These are phyloP conservation scores for Danio jaintianensis DNA, from an alignment of 2,797 vertebrate genomes.

Conservation along the genomic window DNA sequence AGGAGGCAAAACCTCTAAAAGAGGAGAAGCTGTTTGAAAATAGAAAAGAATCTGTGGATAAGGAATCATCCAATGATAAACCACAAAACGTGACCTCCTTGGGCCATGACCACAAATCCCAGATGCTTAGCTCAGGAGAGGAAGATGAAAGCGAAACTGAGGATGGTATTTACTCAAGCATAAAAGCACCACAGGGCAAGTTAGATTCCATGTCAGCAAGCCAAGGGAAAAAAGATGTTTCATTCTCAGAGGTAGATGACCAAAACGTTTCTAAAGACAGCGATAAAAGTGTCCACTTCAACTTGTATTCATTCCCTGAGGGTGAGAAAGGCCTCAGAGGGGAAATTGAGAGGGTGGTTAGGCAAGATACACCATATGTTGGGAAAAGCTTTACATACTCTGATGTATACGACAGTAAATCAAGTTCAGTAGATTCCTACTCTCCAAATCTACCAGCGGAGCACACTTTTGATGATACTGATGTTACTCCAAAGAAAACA, in stretches of 20 bases:
- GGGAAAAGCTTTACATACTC: constrained; percentile 94
- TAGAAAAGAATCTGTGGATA: constrained; percentile 56
- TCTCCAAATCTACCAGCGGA: constrained; percentile 67
- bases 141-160: constrained; percentile 71
- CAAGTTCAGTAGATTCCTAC: constrained; percentile 76
- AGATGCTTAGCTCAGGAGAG: constrained; percentile 73
- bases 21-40: constrained; percentile 62
- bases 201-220: constrained; percentile 60
- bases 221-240: constrained; percentile 54
- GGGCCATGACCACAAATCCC: constrained; percentile 66
- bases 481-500: constrained; percentile 61
- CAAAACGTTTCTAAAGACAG: constrained; percentile 64
- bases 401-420: constrained; percentile 88
- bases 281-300: constrained; percentile 77
- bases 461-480: constrained; percentile 65
- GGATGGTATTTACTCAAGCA: constrained; percentile 65
- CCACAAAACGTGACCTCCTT: constrained; percentile 59
- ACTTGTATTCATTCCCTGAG: constrained; percentile 74
- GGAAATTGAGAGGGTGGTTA: constrained; percentile 77
- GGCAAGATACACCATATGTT: constrained; percentile 94
- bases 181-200: constrained; percentile 61
- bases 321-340: constrained; percentile 67
- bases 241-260: constrained; percentile 60
- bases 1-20: constrained; percentile 72
- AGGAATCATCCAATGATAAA: constrained; percentile 54